Conservation (phyloP, 2,797 vertebrate species). For the Spinus pinus region DNA sequence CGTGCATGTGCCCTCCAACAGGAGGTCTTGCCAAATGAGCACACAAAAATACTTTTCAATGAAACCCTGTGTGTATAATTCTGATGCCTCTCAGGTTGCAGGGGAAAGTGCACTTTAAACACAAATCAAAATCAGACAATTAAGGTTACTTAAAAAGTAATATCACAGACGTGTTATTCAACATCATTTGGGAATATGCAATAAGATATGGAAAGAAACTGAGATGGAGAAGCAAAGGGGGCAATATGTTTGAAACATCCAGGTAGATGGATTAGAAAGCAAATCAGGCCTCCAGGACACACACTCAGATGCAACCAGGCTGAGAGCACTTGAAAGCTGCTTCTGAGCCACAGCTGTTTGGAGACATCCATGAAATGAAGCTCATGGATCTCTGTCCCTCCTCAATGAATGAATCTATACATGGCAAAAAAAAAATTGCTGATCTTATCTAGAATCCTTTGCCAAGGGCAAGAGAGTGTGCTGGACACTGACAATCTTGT, state of each 20-base stretch:
- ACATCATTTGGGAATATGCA: slow-evolving; percentile 18
- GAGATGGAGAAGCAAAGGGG: background rate
- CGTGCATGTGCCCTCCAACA: background rate
- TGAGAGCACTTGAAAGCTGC: background rate
- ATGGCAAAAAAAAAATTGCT: background rate
- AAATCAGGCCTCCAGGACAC: background rate
- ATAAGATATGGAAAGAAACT: background rate
- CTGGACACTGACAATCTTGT: background rate
- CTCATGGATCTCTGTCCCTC: background rate
- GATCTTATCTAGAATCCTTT: background rate
- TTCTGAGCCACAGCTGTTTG: background rate
- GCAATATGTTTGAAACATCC: background rate
- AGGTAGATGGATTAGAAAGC: background rate
- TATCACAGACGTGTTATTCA: background rate
- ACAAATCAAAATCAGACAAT: slow-evolving; percentile 37
- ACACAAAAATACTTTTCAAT: background rate
- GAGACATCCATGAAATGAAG: background rate
- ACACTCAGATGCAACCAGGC: background rate
- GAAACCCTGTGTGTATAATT: background rate
- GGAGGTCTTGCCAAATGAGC: background rate
- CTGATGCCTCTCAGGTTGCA: slow-evolving; percentile 40
- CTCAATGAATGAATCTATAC: accelerated
- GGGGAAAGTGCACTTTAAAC: slow-evolving; percentile 27
- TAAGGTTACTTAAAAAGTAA: slow-evolving; percentile 35
- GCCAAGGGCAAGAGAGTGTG: background rate